Conservation (phyloP, 2,797 vertebrate genomes). For the Thaleichthys pacificus region DNA sequence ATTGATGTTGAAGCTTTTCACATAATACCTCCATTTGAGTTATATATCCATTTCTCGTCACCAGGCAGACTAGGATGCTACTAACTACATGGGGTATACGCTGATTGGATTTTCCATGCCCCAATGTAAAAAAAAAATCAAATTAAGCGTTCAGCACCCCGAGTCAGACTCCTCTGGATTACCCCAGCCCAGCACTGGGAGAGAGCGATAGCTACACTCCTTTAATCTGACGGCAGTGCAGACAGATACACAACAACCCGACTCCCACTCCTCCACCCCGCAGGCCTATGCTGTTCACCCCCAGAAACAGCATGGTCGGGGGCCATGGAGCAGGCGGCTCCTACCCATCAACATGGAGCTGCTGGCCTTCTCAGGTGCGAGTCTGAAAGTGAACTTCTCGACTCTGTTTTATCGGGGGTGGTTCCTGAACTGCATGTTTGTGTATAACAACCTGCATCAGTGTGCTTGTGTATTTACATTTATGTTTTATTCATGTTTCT, state of each 20-base stretch:
- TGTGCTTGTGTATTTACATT: too few relatives aligned
- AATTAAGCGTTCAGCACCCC: constrained; percentile 65
- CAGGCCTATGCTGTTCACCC: neutral
- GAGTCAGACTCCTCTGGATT: constrained; percentile 66
- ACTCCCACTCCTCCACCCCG: neutral
- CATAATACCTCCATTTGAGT: constrained; percentile 29
- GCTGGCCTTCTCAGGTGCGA: neutral
- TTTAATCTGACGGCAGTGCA: constrained; percentile 57
- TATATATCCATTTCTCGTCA: constrained; percentile 7
- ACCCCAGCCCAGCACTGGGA: constrained; percentile 63
- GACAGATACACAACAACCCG: constrained; percentile 33
- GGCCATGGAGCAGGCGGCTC: too few relatives aligned
- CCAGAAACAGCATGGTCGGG: neutral
- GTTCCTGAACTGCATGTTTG: too few relatives aligned
- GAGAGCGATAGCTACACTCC: constrained; percentile 68
- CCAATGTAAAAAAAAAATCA: constrained; percentile 56
- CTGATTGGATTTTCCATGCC: constrained; percentile 71
- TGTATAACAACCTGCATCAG: too few relatives aligned
- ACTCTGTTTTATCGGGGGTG: neutral
- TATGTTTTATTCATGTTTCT: too few relatives aligned
- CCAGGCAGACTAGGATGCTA: constrained; percentile 45
- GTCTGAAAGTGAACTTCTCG: constrained; percentile 32
- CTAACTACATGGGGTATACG: constrained; percentile 44
- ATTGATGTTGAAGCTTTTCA: constrained; percentile 27
- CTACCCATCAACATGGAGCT: neutral